These are phyloP conservation scores for Serripes groenlandicus DNA, from an alignment of 2,888 invertebrate genomes.

Conservation along the genomic window DNA sequence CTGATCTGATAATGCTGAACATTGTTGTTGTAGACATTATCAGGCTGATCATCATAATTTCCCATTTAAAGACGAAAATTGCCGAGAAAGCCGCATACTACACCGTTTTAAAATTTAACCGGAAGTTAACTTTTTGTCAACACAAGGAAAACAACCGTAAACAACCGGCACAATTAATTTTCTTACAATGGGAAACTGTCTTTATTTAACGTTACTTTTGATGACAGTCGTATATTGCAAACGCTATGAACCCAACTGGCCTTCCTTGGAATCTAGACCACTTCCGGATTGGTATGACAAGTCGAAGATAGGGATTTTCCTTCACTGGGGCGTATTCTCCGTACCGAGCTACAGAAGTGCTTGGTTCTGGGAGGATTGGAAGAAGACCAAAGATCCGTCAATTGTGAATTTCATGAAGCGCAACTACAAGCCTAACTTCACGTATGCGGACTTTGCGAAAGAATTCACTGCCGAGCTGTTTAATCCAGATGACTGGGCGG, in stretches of 20 bases:
- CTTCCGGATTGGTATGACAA: constrained; percentile 87
- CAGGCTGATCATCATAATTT: too few relatives aligned
- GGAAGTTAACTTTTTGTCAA: too few relatives aligned
- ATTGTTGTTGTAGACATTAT: too few relatives aligned
- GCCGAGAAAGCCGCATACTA: too few relatives aligned
- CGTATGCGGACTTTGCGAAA: constrained; percentile 95
- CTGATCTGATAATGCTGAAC: too few relatives aligned
- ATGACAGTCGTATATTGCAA: background rate
- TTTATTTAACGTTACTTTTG: too few relatives aligned
- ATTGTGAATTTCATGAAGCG: constrained; percentile 90
- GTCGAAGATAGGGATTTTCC: constrained; percentile 87
- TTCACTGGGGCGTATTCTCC: constrained; percentile 87
- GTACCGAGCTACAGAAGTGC: constrained; percentile 88
- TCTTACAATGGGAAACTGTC: too few relatives aligned
- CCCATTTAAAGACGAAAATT: too few relatives aligned
- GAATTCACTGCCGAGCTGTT: too few relatives aligned
- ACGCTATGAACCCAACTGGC: constrained; percentile 69
- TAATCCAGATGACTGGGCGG: constrained; percentile 96
- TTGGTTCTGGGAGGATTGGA: constrained; percentile 97
- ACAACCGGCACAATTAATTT: too few relatives aligned
- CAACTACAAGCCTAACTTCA: constrained; percentile 94
- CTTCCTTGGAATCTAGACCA: constrained; percentile 86
- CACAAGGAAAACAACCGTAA: too few relatives aligned
- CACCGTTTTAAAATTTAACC: too few relatives aligned
- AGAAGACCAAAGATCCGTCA: constrained; percentile 78